Evolutionary conservation across 2,888 invertebrate species (phyloP), one percentile per base, ranked within the genome.

Genomic region (Tipula lateralis): DNA sequence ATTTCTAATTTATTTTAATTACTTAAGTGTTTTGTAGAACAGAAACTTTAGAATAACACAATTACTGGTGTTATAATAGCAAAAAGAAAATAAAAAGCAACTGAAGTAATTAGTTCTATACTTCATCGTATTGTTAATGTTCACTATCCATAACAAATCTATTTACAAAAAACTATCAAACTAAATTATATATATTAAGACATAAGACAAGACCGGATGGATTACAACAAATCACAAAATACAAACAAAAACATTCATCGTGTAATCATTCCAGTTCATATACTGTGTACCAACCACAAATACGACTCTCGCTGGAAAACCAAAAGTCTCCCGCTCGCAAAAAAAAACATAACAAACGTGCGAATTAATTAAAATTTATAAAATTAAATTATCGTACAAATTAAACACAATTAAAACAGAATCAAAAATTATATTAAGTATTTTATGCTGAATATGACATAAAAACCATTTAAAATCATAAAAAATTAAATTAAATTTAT

Each of bases 1-100:
- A n/a, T 66, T 66, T 66, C 66, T 24, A 66, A 66, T 66, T 66
- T 66, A 66, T 66, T 66, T 66, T 66, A 66, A 66, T 66, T 66
- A 66, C 66, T 66, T 44, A 66, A 66, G 66, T 66, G 66, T 66
- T 66, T 66, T 66, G 66, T 66, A 24, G 66, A 66, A 66, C 66
- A 66, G 66, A 66, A 66, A 66, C 24, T 66, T 66, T 66, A 7
- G 24, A 66, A 24, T 24, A 66, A 66, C 66, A 66, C 66, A 66
- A 66, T 66, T n/a, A n/a, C n/a, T n/a, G n/a, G n/a, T n/a, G n/a
- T n/a, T n/a, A n/a, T n/a, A 24, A 24, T 24, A 66, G 24, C 9
- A 9, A 66, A 66, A 66, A 19, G 66, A 66, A 66, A 66, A 66
- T 24, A 66, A 66, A 66, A 66, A 66, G 24, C 24, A 66, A 66